Evolutionary conservation across 2,797 vertebrate species (phyloP), one percentile per base, ranked within the genome.

Genomic region (Chromobotia macracanthus): DNA sequence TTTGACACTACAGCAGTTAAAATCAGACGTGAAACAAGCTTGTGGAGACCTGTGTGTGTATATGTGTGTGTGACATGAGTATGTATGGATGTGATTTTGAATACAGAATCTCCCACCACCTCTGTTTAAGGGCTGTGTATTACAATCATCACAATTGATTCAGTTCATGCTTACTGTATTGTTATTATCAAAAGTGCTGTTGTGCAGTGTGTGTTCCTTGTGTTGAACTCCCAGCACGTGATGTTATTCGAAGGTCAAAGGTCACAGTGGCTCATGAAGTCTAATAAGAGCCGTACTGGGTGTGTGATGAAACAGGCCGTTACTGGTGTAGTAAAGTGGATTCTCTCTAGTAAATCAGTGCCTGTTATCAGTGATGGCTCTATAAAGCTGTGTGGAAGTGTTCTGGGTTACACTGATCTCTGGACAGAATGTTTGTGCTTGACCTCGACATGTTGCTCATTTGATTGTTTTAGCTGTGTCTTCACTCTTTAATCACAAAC

Each of bases 401-500:
- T n/a, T 63, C 25, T 64, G 28, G 16, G 61, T 64, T 60, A 60
- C 25, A 28, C 58, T 60, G 58, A 28, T 60, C 58, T 60, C 8
- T 60, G 58, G 25, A 60, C 58, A 16, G 31, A 50, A 53, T 65
- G 63, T 66, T 41, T 66, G 74, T 55, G 51, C 65, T 41, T 76
- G 74, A 66, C 61, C 46, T 64, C 60, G 46, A 38, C 28, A 15
- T 23, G 64, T 11, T 15, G 13, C 31, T 75, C 16, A 19, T 56
- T 21, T 25, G 61, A 65, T 53, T 66, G 58, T 50, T 61, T 81
- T 5, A 35, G 66, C 21, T 48, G 58, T 25, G 44, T 44, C 60
- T 81, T 69, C 58, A 44, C n/a, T 71, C 73, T 58, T 55, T 76
- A 79, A 78, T 51, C 66, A 50, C 48, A 80, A 61, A 56, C 83